These are phyloP conservation scores for Andrena flavipes DNA, from an alignment of 2,888 invertebrate species.

Conservation along the genomic window DNA sequence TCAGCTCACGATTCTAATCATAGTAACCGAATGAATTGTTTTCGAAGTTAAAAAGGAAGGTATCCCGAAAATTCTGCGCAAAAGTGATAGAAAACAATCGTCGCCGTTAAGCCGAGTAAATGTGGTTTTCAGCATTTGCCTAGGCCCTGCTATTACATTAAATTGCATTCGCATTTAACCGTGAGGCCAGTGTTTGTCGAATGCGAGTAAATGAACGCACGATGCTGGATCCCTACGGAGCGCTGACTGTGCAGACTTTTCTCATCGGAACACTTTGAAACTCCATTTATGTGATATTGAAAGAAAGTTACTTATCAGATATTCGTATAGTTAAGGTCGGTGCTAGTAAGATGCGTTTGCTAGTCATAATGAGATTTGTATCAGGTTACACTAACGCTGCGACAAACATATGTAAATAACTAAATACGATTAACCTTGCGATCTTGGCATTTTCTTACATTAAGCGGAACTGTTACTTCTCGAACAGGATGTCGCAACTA, in stretches of 20 bases:
- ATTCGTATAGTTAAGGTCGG: slow-evolving; percentile 55
- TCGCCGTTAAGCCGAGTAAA: background rate
- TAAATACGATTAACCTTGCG: slow-evolving; percentile 34
- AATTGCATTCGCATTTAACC: background rate
- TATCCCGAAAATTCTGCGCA: background rate
- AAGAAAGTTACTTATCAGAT: slow-evolving; percentile 58
- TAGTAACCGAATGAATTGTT: background rate
- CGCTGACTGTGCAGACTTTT: slow-evolving; percentile 13
- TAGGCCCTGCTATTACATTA: background rate
- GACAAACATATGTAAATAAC: slow-evolving; percentile 39
- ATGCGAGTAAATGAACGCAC: background rate
- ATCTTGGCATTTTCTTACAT: slow-evolving; percentile 54
- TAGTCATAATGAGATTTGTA: slow-evolving; percentile 61
- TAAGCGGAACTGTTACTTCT: slow-evolving; percentile 26
- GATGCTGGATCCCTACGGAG: background rate
- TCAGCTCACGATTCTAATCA: slow-evolving; percentile 38
- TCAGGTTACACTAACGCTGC: slow-evolving; percentile 16
- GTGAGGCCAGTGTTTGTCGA: background rate
- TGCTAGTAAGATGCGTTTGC: slow-evolving; percentile 60
- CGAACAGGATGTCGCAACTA: background rate
- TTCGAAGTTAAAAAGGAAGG: background rate
- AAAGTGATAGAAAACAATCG: slow-evolving; percentile 5
- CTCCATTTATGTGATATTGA: slow-evolving; percentile 54
- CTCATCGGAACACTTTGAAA: slow-evolving; percentile 39
- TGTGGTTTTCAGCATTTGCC: background rate